phyloP scores from a whole-genome alignment of 1,140 invertebrate genomes.

The Papilio glaucus region DNA sequence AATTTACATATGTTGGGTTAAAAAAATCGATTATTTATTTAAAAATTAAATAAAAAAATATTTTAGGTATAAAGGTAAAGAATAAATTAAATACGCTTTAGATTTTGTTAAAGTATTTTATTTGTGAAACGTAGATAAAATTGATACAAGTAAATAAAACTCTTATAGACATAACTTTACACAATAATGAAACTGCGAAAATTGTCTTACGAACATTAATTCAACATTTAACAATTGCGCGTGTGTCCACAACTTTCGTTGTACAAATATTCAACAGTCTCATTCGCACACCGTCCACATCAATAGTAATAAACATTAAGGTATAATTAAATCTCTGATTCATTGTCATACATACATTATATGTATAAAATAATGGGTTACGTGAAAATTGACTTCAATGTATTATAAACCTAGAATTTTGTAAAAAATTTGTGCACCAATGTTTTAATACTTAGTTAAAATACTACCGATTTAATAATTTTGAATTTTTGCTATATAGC shows the following conservation, averaged over 20 bases:
- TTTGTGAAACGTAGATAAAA: constrained; percentile 84
- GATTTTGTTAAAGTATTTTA: constrained; percentile 82
- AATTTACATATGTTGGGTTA: no score
- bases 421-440: constrained; percentile 67
- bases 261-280: constrained; percentile 67
- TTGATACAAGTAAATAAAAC: constrained; percentile 82
- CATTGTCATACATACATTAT: constrained; percentile 44
- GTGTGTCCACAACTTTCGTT: constrained; percentile 66
- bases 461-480: constrained; percentile 33
- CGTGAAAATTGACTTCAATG: constrained; percentile 76
- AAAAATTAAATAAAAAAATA: no score
- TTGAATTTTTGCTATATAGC: constrained; percentile 26
- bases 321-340: constrained; percentile 56
- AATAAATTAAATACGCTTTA: constrained; percentile 51
- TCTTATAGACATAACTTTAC: constrained; percentile 80
- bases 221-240: constrained; percentile 66
- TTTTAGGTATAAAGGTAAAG: constrained; percentile 24
- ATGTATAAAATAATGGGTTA: constrained; percentile 68
- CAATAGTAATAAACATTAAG: constrained; percentile 56
- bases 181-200: constrained; percentile 80
- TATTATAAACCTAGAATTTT: constrained; percentile 65
- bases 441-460: constrained; percentile 37
- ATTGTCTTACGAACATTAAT: constrained; percentile 72
- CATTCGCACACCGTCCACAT: constrained; percentile 64
- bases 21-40: no score